Evolutionary conservation across 2,113 vertebrate genomes (phyloP), one percentile per base, ranked within the genome.

Genomic region (Psophia crepitans): DNA sequence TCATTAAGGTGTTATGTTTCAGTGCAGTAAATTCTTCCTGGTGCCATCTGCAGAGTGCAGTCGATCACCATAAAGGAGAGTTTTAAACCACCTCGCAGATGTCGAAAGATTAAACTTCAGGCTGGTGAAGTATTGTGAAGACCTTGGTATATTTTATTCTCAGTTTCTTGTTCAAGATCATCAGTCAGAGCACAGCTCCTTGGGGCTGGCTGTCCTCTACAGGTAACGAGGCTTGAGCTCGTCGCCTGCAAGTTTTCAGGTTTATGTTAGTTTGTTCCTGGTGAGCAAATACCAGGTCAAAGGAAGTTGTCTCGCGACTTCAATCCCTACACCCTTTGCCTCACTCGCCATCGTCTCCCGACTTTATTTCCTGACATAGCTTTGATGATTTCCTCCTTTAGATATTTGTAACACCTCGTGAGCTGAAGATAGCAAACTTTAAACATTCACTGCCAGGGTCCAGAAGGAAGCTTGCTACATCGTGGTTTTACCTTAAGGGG

Each of bases 41-140:
- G 56, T 64, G 64, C 64, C 83, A 78, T 75, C 68, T 90, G 83
- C 49, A 79, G 76, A 53, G 66, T 12, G 63, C 84, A 94, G 89
- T 96, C 89, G 20, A 92, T 96, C 97, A 97, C 91, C 63, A 77
- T 93, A 68, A 94, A 87, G 66, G 37, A 60, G 84, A 44, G 58
- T 82, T 74, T 91, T 63, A 90, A 95, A 95, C 91, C 82, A 60
- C 79, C 71, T 49, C 78, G 33, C 71, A 80, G 64, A 77, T 68
- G 35, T 30, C 87, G 66, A 80, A 91, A 68, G 90, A 76, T 84
- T 94, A 60, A 69, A 78, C 78, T 61, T 90, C 57, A 41, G 60
- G 30, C 82, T 68, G 64, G 51, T 77, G 75, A 90, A 66, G 43
- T 24, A 81, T 78, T 81, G 65, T 33, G 46, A 32, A 75, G 64